Percentiles rank a stretch among this genome's conserved stretches.
Evolutionary conservation across 2,113 vertebrate species (phyloP).

Genomic region (Nettapus auritus): DNA sequence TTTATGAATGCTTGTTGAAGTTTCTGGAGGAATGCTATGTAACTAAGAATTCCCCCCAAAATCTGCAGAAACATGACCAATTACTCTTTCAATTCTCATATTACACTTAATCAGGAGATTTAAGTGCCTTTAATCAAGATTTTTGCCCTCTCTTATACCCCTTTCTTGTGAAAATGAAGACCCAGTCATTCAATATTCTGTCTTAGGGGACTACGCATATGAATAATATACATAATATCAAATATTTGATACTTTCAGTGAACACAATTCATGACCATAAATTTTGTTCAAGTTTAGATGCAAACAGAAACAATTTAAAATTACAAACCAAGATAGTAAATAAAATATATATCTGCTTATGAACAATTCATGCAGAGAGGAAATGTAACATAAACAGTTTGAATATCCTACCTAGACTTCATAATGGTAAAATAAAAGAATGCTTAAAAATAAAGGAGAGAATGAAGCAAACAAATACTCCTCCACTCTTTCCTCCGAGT

Average conservation of each 20-base stretch:
- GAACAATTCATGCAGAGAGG: neutral
- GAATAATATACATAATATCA: neutral
- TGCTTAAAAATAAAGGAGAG: neutral
- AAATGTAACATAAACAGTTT: neutral
- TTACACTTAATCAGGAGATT: neutral
- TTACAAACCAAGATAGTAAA: neutral
- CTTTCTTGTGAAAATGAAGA: neutral
- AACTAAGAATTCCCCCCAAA: neutral
- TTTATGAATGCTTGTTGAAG: neutral
- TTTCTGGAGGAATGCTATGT: neutral
- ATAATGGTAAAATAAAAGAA: neutral
- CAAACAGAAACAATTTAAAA: neutral
- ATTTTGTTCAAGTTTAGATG: neutral
- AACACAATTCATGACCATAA: neutral
- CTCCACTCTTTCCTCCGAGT: neutral
- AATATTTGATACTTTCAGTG: neutral
- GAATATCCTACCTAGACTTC: neutral
- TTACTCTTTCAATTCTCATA: neutral
- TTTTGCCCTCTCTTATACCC: neutral
- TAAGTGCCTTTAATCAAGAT: neutral
- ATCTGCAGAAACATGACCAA: neutral
- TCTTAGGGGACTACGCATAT: neutral
- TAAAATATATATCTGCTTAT: neutral
- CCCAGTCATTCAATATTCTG: neutral
- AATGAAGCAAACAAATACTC: neutral